Percentiles rank a stretch among this genome's conserved stretches.
Evolutionary conservation across 2,888 invertebrate genomes (phyloP).

Genomic region (Morinoia aosen): DNA sequence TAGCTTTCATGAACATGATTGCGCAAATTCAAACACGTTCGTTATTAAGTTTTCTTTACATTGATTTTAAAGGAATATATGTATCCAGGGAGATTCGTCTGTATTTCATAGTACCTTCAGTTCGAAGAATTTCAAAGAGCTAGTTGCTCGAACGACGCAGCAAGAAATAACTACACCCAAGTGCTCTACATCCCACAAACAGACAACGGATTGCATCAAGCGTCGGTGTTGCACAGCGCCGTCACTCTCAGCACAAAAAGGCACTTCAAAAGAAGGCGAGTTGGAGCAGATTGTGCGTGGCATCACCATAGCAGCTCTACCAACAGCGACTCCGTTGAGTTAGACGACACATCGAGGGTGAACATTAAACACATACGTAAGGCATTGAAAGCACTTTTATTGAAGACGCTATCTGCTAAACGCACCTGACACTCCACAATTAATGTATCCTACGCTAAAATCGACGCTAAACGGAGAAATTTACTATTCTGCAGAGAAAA

Average conservation of each 20-base stretch:
- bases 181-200: neutral
- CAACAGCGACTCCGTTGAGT: neutral
- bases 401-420: no score
- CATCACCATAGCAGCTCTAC: neutral
- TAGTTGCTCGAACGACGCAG: no score
- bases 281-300: neutral
- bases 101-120: neutral
- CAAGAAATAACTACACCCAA: neutral
- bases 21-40: neutral
- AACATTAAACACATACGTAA: neutral
- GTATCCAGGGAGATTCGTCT: neutral
- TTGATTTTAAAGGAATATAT: neutral
- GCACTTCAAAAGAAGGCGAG: neutral
- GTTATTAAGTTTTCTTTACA: neutral
- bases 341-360: neutral
- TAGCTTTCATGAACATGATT: neutral
- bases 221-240: neutral
- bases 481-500: no score
- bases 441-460: no score
- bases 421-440: no score
- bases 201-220: neutral
- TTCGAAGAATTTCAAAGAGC: neutral
- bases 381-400: neutral
- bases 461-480: no score
- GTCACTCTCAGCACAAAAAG: neutral